Base-by-base conservation (phyloP, 2,797 vertebrate genomes). In the Echiichthys vipera region DNA sequence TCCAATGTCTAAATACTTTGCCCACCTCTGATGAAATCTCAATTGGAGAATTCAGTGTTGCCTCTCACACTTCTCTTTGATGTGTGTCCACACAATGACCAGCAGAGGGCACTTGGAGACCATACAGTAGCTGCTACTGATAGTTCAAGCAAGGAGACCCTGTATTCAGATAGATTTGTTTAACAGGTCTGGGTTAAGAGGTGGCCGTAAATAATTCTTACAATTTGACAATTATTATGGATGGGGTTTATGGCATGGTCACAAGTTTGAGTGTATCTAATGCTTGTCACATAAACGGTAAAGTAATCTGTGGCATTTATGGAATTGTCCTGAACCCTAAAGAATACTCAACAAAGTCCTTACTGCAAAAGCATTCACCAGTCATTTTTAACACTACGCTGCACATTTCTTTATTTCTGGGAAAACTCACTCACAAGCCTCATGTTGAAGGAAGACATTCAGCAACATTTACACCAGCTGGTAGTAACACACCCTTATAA, bases 401-500 rank as follows among this genome's bases (percentile, higher is more conserved):
- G 12, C 7, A 0, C 25, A 25, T 37, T 55, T 55, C 40, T 51
- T 45, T 24, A 20, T 5, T 1, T 22, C n/a, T 68, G n/a, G 12
- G 36, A 46, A 65, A 50, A 29, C n/a, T 22, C 47, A 37, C 18
- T 32, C 40, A 39, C 30, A 43, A 15, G 29, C 57, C 10, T 62
- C 7, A 10, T 20, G 39, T 45, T 43, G 29, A 34, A 75, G 45
- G 37, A 61, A 20, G 54, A 65, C 71, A 66, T 29, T 7, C 36
- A 32, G 24, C 30, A 30, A 68, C 54, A 57, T n/a, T 13, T 65
- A 77, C 24, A 71, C 53, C 37, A 76, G 68, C 67, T 75, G 76
- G 39, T 71, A 66, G 39, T 12, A 66, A 74, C 83, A 89, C 84
- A 74, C 74, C 74, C 75, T 65, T 14, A 59, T 39, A 37, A 56